Percentiles rank a stretch among this genome's conserved stretches.
These are phyloP conservation scores for Cecidostiba fungosa DNA, from an alignment of 2,888 invertebrate genomes.

Conservation along the genomic window DNA sequence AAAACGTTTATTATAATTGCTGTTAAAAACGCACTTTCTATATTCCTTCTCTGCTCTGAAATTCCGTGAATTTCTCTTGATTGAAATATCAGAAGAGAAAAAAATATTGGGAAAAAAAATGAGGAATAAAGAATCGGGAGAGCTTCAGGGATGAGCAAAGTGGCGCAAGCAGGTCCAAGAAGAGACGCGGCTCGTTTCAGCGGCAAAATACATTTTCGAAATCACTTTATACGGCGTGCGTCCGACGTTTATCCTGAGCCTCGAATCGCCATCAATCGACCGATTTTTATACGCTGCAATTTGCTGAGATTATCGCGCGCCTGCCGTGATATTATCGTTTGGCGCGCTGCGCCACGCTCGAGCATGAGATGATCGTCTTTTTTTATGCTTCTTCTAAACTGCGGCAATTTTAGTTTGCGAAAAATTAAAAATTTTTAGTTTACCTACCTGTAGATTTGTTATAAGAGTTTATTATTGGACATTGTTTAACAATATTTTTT, in stretches of 20 bases:
- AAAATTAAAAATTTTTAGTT: too few species aligned
- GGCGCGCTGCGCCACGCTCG: not conserved
- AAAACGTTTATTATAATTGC: too few species aligned
- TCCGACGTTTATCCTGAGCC: conserved; percentile 23
- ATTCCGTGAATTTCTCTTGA: not conserved
- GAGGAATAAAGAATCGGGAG: not conserved
- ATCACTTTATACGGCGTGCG: conserved; percentile 51
- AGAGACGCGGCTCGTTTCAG: not conserved
- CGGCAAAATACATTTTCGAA: conserved; percentile 33
- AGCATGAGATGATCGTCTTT: not conserved
- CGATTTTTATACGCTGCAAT: conserved; percentile 54
- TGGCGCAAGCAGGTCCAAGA: not conserved
- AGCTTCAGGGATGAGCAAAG: not conserved
- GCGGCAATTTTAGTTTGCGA: not conserved
- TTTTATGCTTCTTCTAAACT: not conserved
- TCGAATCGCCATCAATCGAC: conserved; percentile 25
- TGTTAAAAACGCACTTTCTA: too few species aligned
- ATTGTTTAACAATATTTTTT: too few species aligned
- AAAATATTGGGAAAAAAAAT: not conserved
- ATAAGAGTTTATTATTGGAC: too few species aligned
- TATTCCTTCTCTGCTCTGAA: not conserved
- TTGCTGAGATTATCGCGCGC: conserved; percentile 53
- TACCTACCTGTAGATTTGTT: too few species aligned
- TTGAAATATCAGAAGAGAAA: not conserved
- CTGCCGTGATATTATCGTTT: conserved; percentile 18